Evolutionary conservation across 2,113 vertebrate species (phyloP), one percentile per base, ranked within the genome.

Genomic region (Boleophthalmus pectinirostris): DNA sequence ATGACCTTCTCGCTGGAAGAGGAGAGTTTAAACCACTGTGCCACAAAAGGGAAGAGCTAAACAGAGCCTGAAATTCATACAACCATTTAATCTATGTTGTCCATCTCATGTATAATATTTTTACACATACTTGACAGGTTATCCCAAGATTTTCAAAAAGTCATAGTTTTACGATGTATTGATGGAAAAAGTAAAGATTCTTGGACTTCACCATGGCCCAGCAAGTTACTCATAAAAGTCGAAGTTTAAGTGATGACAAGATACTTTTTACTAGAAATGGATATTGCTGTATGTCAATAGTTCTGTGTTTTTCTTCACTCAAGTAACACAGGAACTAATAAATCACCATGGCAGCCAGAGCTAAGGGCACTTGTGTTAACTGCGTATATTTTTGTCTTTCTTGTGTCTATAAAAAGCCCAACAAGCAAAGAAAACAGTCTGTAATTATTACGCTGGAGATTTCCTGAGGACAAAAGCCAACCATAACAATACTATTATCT

Each of bases 391-490:
- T 80, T 68, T 73, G 77, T 87, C 85, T 49, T 83, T 54, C 64
- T 72, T 66, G 77, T 69, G 15, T 67, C 74, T 82, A 77, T 68
- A 80, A 80, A 75, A 78, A 80, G 60, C 64, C 23, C 72, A 69
- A 67, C 70, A 66, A 79, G 80, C 67, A 86, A 77, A 84, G 74
- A 74, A 89, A 90, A 88, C 86, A 85, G 77, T 80, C 79, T 81
- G 60, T 73, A 61, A 73, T 76, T 69, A 84, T 89, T 87, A 79
- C 74, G 74, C 71, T 78, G 74, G 78, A 67, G 70, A 87, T 82
- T 82, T 87, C 83, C 78, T 80, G 65, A 33, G 72, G 58, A 81
- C 70, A 78, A 82, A 75, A 66, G 84, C 78, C 83, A 89, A 86
- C 74, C 80, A 88, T 74, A 86, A 83, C 78, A 85, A 77, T 63